Evolutionary conservation across 2,797 vertebrate species (phyloP).

Genomic region (Pseudochirops cupreus): DNA sequence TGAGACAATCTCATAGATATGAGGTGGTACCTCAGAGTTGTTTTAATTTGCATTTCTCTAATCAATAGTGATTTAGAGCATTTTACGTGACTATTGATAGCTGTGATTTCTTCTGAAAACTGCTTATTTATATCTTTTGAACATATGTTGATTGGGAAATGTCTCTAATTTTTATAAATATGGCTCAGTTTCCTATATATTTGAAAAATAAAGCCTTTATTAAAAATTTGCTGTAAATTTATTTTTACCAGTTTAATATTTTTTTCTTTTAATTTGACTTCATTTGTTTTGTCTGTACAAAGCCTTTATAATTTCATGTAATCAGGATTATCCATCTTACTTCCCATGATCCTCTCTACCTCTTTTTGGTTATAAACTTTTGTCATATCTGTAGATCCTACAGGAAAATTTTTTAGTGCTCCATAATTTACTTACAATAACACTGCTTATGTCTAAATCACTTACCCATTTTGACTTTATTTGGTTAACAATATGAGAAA

Average conservation of each 20-base stretch:
- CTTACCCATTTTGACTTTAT: neutral
- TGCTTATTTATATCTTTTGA: neutral
- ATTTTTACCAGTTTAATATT: neutral
- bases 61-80: too few relatives aligned
- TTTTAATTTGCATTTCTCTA: too few relatives aligned
- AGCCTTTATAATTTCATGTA: neutral
- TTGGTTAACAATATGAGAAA: neutral
- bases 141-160: neutral
- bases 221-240: neutral
- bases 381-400: neutral
- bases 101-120: neutral
- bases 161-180: neutral
- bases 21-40: too few relatives aligned
- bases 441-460: neutral
- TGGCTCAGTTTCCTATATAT: neutral
- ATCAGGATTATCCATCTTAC: neutral
- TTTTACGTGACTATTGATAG: neutral
- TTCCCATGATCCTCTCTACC: neutral
- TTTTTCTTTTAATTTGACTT: neutral
- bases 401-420: neutral
- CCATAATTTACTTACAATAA: neutral
- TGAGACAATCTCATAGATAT: neutral
- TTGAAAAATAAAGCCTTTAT: neutral
- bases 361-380: neutral
- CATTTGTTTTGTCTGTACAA: neutral